Conservation (phyloP, 2,797 vertebrate species). For the Paedocypris micromegethes region DNA sequence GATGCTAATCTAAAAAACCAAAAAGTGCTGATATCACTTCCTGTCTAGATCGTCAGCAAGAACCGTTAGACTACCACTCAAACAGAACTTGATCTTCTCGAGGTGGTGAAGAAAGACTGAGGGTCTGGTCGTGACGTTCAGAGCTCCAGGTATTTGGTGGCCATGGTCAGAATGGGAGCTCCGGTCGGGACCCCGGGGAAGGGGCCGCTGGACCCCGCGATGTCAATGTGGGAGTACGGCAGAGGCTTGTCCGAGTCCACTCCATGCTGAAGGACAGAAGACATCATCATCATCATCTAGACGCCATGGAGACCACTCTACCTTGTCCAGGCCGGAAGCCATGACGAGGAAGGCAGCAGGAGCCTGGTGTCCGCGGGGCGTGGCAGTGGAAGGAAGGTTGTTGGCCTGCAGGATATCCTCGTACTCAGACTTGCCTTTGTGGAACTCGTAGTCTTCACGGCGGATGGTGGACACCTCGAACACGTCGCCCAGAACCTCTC, state of each 20-base stretch:
- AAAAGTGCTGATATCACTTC: no score
- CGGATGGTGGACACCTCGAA: slow-evolving; percentile 76
- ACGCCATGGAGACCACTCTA: slow-evolving; percentile 35
- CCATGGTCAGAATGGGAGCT: slow-evolving; percentile 74
- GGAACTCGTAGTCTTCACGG: slow-evolving; percentile 76
- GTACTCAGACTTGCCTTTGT: slow-evolving; percentile 77
- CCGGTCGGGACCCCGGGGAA: slow-evolving; percentile 77
- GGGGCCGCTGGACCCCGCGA: slow-evolving; percentile 75
- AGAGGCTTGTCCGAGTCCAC: slow-evolving; percentile 67
- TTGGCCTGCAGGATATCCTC: slow-evolving; percentile 76
- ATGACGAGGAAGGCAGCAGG: slow-evolving; percentile 79
- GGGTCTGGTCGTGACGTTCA: slow-evolving; percentile 1
- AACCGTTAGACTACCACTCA: no score
- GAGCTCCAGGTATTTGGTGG: slow-evolving; percentile 61
- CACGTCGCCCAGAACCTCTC: slow-evolving; percentile 69
- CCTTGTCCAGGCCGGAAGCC: slow-evolving; percentile 76
- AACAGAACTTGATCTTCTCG: no score
- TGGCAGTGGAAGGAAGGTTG: slow-evolving; percentile 71
- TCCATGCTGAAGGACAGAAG: slow-evolving; percentile 60
- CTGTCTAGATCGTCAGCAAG: no score
- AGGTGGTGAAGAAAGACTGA: no score
- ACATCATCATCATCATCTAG: no score
- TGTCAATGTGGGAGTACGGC: slow-evolving; percentile 75
- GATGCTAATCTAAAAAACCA: neutral
- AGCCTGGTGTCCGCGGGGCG: slow-evolving; percentile 75